A percentile compares a stretch with the other conserved stretches of the same genome.
phyloP scores from a whole-genome alignment of 2,113 vertebrate species.

The Triplophysa rosa region DNA sequence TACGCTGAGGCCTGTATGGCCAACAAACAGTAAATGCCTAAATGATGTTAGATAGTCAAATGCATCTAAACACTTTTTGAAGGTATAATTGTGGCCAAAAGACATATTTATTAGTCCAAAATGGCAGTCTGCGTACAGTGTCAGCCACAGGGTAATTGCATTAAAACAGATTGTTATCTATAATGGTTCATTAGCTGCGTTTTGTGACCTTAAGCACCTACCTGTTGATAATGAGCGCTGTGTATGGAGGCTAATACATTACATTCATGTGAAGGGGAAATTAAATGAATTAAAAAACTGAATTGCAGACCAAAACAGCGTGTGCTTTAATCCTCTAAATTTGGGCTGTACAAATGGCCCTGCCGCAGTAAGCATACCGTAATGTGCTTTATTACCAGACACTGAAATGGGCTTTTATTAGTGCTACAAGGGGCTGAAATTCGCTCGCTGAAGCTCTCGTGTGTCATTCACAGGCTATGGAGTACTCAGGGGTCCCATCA shows the following conservation, averaged over 20 bases:
- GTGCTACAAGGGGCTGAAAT: constrained; percentile 35
- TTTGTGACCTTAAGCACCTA: background rate
- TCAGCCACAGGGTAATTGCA: background rate
- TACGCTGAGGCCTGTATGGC: constrained; percentile 16
- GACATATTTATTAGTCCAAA: background rate
- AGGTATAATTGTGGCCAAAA: background rate
- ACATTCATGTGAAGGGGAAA: background rate
- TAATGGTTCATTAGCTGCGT: background rate
- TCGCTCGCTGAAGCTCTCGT: constrained; percentile 53
- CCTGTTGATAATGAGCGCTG: constrained; percentile 9
- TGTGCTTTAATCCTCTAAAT: constrained; percentile 25
- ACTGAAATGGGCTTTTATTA: constrained; percentile 34
- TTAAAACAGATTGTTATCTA: constrained; percentile 11
- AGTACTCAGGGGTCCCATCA: constrained; percentile 95
- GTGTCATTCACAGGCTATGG: constrained; percentile 90
- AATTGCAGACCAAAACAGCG: constrained; percentile 11
- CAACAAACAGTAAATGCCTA: background rate
- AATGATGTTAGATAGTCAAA: background rate
- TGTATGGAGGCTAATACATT: constrained; percentile 4
- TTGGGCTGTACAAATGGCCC: background rate
- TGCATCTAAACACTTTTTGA: background rate
- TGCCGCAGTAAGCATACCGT: background rate
- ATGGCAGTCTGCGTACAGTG: background rate
- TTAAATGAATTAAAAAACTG: background rate
- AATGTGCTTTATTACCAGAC: constrained; percentile 36